A percentile compares a stretch with the other conserved stretches of the same genome.
phyloP scores from a whole-genome alignment of 2,888 invertebrate species.

The Luffia ferchaultella region DNA sequence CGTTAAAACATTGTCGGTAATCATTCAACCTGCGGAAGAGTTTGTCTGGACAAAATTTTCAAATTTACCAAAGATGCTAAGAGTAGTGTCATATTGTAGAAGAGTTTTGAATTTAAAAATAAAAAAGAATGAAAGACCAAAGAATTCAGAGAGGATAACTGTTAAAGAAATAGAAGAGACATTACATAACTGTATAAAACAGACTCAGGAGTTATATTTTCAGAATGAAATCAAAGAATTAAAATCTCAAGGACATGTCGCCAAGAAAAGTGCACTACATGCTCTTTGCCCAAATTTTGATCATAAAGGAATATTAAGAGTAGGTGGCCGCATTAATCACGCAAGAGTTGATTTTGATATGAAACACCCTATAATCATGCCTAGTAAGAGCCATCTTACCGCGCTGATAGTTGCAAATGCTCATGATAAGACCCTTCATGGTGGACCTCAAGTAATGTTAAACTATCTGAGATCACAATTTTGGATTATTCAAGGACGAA shows the following conservation, averaged over 20 bases:
- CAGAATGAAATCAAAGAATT: constrained; percentile 1
- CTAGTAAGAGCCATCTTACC: constrained; percentile 12
- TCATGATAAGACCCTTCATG: constrained; percentile 16
- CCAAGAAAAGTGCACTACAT: not conserved
- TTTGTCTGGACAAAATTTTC: not conserved
- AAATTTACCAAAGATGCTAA: not conserved
- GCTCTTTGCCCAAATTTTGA: constrained; percentile 7
- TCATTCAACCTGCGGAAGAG: not conserved
- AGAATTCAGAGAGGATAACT: not conserved
- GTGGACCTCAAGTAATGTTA: constrained; percentile 18
- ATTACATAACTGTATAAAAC: not conserved
- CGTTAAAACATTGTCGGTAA: not conserved
- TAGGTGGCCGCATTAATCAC: constrained; percentile 12
- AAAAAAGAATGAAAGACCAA: not conserved
- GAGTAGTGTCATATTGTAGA: not conserved
- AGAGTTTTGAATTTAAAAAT: not conserved
- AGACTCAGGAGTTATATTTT: not conserved
- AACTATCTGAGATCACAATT: constrained; percentile 17
- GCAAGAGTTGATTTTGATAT: not conserved
- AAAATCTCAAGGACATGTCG: not conserved
- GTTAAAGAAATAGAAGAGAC: not conserved
- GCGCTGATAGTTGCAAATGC: constrained; percentile 16
- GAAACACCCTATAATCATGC: constrained; percentile 15
- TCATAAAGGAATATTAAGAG: constrained; percentile 9
- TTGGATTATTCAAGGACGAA: constrained; percentile 18